Evolutionary conservation across 2,113 vertebrate species (phyloP).

Genomic region (Ivindomyrus marchei): DNA sequence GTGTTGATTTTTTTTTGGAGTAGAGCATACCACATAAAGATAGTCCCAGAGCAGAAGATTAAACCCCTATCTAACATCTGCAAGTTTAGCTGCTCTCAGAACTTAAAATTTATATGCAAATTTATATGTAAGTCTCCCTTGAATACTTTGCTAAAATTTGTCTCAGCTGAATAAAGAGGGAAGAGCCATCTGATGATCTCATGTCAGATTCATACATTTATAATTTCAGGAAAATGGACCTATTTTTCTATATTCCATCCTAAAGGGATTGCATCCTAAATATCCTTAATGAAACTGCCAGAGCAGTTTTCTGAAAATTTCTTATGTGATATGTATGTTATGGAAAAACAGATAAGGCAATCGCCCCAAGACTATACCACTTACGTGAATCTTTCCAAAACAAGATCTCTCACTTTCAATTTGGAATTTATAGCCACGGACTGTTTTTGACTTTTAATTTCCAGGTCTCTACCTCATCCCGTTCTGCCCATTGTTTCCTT

Average conservation of each 20-base stretch:
- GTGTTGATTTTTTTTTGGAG: background rate
- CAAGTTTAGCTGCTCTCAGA: background rate
- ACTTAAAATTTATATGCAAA: background rate
- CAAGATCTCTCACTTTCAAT: background rate
- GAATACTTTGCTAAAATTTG: background rate
- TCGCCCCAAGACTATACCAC: background rate
- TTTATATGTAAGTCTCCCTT: background rate
- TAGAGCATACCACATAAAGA: background rate
- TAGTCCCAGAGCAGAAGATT: slow-evolving; percentile 12
- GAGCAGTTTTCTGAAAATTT: background rate
- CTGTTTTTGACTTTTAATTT: background rate
- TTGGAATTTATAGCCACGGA: background rate
- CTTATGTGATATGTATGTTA: background rate
- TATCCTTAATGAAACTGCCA: background rate
- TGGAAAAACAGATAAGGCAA: background rate
- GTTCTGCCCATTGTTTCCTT: background rate
- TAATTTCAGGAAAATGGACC: background rate
- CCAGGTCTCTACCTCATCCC: background rate
- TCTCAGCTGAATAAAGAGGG: background rate
- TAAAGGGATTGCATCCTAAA: background rate
- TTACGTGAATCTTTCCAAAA: background rate
- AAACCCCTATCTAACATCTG: slow-evolving; percentile 13
- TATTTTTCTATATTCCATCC: background rate
- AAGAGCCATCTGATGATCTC: background rate
- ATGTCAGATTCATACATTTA: background rate